Evolutionary conservation across 2,888 invertebrate genomes (phyloP), one percentile per base, ranked within the genome.

Genomic region (Dioctria linearis): DNA sequence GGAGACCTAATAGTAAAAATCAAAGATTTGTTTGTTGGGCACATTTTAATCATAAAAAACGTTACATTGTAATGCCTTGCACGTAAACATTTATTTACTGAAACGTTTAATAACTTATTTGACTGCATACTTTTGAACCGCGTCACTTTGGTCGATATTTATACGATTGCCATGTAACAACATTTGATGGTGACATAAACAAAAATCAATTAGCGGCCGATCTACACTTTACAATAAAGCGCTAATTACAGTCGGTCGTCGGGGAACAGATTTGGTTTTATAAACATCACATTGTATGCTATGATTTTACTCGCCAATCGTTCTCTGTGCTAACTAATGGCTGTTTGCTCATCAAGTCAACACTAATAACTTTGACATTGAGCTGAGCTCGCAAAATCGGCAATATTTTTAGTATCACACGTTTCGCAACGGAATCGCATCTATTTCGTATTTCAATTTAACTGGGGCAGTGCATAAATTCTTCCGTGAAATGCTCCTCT

Each of bases 341-440:
- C 40, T 39, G n/a, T 65, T 65, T 42, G 37, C 40, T 40, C 46
- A 8, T 1, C 46, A 46, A n/a, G 25, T 61, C n/a, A 39, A 11
- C n/a, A 39, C 13, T 66, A 66, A 66, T 66, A 66, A 40, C 42
- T 66, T 66, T 66, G 66, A 66, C 66, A 66, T 66, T 66, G 66
- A 66, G 43, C 66, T 13, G 8, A 13, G 43, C 13, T 66, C 11
- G 9, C 11, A 8, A 63, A 37, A 11, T 39, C 40, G 37, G 3
- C 40, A 37, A 13, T 13, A n/a, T 57, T 25, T 25, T 25, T 25
- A 25, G 25, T 25, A 25, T 25, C 25, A 25, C 25, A 25, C 25
- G 25, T 25, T 25, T 25, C 25, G 25, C 25, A 25, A 25, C 25
- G 25, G 25, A 25, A 25, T 25, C 25, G 25, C 25, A 25, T 25